These are phyloP conservation scores for Yasuhikotakia modesta DNA, from an alignment of 2,797 vertebrate genomes.

Conservation along the genomic window DNA sequence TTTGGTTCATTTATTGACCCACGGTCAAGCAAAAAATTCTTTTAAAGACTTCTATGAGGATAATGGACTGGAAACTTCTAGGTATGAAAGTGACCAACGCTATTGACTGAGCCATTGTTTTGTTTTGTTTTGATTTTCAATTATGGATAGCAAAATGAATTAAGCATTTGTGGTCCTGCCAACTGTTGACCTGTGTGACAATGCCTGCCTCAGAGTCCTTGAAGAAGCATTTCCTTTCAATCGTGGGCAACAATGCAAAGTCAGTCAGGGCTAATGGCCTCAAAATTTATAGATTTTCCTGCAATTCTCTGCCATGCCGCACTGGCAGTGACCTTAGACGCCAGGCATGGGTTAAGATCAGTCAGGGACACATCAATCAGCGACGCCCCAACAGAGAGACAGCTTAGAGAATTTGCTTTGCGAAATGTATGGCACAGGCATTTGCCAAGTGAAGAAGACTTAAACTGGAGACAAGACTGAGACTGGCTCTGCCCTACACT, in stretches of 20 bases:
- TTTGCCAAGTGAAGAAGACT: constrained; percentile 16
- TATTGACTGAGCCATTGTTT: constrained; percentile 11
- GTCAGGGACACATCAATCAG: constrained; percentile 75
- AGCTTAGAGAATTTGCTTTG: constrained; percentile 47
- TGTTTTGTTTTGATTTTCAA: background rate
- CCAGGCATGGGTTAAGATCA: constrained; percentile 59
- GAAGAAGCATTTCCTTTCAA: constrained; percentile 43
- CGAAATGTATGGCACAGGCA: constrained; percentile 32
- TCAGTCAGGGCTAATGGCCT: constrained; percentile 45
- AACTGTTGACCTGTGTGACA: constrained; percentile 18
- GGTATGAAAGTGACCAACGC: constrained; percentile 11
- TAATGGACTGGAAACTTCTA: constrained; percentile 31
- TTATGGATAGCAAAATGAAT: constrained; percentile 19
- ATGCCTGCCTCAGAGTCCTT: constrained; percentile 29
- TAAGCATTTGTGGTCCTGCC: constrained; percentile 11
- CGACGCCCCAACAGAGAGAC: constrained; percentile 65
- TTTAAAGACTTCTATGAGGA: constrained; percentile 39
- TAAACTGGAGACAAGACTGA: background rate
- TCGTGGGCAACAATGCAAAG: constrained; percentile 44
- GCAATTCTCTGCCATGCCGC: constrained; percentile 74
- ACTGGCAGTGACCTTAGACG: constrained; percentile 72
- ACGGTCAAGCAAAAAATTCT: constrained; percentile 50
- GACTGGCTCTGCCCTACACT: background rate
- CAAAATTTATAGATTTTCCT: constrained; percentile 70
- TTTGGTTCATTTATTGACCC: constrained; percentile 60